Conservation (phyloP, 2,888 invertebrate species). For the Geophilus truncorum region DNA sequence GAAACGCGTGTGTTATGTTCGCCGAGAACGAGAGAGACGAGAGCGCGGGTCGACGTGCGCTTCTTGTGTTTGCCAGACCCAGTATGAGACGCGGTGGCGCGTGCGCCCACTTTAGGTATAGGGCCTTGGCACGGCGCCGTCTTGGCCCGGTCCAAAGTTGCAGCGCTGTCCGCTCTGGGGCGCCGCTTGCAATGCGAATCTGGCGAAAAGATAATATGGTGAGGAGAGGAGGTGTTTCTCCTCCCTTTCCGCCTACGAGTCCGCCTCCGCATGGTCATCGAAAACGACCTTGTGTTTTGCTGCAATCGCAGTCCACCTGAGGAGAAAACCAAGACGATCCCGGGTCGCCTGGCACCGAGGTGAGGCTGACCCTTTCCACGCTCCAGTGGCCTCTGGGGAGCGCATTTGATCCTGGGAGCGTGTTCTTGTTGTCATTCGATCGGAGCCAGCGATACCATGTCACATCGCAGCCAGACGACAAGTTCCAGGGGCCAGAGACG, state of each 20-base stretch:
- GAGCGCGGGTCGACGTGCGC: constrained; percentile 14
- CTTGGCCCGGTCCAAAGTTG: constrained; percentile 17
- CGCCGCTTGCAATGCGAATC: neutral
- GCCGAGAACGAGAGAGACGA: neutral
- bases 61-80: constrained; percentile 15
- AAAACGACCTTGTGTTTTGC: neutral
- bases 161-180: neutral
- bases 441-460: neutral
- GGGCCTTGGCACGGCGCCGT: constrained; percentile 31
- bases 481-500: neutral
- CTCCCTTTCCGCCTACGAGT: neutral
- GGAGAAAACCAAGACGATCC: neutral
- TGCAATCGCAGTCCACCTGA: neutral
- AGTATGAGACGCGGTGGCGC: constrained; percentile 27
- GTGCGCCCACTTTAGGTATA: constrained; percentile 32
- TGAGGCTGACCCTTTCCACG: constrained; percentile 13
- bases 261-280: neutral
- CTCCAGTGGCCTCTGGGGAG: constrained; percentile 9
- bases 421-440: constrained; percentile 18
- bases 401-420: neutral
- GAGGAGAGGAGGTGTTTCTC: constrained; percentile 7
- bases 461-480: neutral
- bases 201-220: neutral
- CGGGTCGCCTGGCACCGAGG: neutral
- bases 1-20: neutral